These are phyloP conservation scores for Ptilorrhoa leucosticta DNA, from an alignment of 2,113 vertebrate genomes.

Conservation along the genomic window DNA sequence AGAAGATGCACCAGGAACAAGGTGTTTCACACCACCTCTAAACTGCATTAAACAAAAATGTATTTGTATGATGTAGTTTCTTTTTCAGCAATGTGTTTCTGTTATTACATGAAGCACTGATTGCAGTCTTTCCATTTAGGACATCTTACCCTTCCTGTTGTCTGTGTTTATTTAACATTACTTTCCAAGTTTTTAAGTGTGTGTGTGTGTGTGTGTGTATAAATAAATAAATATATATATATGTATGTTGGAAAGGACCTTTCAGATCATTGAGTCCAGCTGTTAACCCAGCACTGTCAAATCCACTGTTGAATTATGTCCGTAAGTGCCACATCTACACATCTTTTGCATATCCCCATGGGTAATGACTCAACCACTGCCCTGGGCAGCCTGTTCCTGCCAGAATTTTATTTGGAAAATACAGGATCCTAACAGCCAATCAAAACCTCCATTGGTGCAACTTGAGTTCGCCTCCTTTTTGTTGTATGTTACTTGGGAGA, in stretches of 20 bases:
- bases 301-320: neutral
- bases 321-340: neutral
- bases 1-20: neutral
- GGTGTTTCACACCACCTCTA: neutral
- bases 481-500: neutral
- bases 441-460: neutral
- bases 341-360: neutral
- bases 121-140: neutral
- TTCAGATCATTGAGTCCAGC: neutral
- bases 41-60: neutral
- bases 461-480: neutral
- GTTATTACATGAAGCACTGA: rapidly evolving
- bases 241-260: neutral
- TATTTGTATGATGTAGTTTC: neutral
- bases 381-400: neutral
- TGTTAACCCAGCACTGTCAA: neutral
- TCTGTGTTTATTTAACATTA: neutral
- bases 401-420: neutral
- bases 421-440: neutral
- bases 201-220: rapidly evolving
- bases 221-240: too few relatives aligned
- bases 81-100: neutral
- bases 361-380: neutral
- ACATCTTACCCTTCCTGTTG: neutral
- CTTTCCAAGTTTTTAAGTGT: neutral